Base-by-base conservation (phyloP, 2,113 vertebrate genomes). In the Kryptolebias marmoratus region DNA sequence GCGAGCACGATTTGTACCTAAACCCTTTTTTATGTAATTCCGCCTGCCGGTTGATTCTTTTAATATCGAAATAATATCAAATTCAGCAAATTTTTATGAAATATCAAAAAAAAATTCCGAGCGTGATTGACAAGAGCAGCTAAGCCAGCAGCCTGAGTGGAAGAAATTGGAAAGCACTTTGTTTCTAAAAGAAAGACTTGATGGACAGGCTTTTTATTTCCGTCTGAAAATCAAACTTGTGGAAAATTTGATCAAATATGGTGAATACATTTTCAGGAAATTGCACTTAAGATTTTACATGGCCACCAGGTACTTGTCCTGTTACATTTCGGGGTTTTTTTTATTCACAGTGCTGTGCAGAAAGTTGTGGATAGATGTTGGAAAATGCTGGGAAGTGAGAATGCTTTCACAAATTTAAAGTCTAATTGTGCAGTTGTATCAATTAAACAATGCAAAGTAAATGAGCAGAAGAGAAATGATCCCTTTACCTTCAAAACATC, bases 281-380 rank as follows among this genome's bases (percentile, higher is more conserved):
- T 42, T 60, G 75, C 45, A 47, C 36, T 61, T 4, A 73, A 66
- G 61, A 10, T 73, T 31, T 28, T 15, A 70, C 28, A 71, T 48
- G 44, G 64, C 28, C 32, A 31, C 7, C 9, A 60, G 3, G 67
- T 27, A 44, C 45, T 2, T 6, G 31, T 18, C 15, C 49, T 14
- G 2, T 14, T 56, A 59, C 71, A 75, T 80, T 67, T 49, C 75
- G 52, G 36, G 6, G 49, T 73, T 78, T 79, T 36, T 28, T 52
- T 55, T 74, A 15, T 73, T n/a, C 47, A 31, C 30, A 27, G 50
- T 22, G 1, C n/a, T 11, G 50, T 27, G 50, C 50, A 9, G 22
- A 22, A 27, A 2, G 3, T 27, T 53, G 22, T 42, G 5, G 1
- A 42, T 42, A 42, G 1, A 22, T 50, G 18, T 50, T 12, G 7